Evolutionary conservation across 2,113 vertebrate species (phyloP), one percentile per base, ranked within the genome.

Genomic region (Xenopus borealis): DNA sequence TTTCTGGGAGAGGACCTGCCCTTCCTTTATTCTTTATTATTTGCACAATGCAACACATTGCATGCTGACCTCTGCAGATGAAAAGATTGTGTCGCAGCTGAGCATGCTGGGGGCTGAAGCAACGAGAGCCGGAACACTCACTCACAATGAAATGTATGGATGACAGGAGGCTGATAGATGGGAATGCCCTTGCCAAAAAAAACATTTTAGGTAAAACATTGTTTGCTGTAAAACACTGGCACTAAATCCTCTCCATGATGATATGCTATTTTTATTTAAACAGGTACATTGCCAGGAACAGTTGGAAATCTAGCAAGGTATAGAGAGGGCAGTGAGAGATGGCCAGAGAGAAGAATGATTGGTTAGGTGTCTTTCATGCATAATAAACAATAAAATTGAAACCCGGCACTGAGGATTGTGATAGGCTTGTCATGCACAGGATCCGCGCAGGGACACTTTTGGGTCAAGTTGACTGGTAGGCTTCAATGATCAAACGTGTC

Each of bases 401-500:
- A 86, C 70, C 70, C 0, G 0, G 0, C 73, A 53, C 45, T 64
- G 86, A 86, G 80, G 85, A 90, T 86, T 78, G 81, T 50, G 0
- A 70, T 18, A 0, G 83, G 84, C 86, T 83, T 86, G 85, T 88
- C 85, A 85, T 83, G 79, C 75, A 81, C 80, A 7, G 69, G 86
- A 88, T 87, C 87, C 85, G 85, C 79, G 83, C 85, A 87, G 89
- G 89, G 89, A 91, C 89, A 87, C 78, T 52, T 44, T 27, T 12
- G 84, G 93, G 91, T 92, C 90, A 91, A 72, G 75, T 83, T 86
- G 91, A 90, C 91, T 66, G 86, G 88, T 88, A 91, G 91, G 91
- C 87, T 89, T 91, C 91, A 91, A 91, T 83, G 90, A 94, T 94
- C 92, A 93, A 92, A 94, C 89, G 85, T 84, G 89, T 92, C 92